Evolutionary conservation across 2,113 vertebrate genomes (phyloP).

Genomic region (Haemorhous mexicanus): DNA sequence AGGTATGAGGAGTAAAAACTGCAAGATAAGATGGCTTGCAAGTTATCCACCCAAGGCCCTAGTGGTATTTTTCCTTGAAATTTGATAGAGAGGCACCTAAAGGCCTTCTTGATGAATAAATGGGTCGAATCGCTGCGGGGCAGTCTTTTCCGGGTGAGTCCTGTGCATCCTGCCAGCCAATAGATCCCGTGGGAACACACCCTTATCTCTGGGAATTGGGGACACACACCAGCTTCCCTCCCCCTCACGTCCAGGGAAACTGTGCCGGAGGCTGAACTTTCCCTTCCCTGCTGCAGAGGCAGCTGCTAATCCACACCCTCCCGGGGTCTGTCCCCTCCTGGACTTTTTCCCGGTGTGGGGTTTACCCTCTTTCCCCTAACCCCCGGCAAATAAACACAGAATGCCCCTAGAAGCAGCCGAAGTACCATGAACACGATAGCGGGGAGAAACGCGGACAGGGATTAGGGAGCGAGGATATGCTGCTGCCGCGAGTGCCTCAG

Average conservation of each 20-base stretch:
- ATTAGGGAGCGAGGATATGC: neutral
- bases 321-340: neutral
- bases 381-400: neutral
- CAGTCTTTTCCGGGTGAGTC: neutral
- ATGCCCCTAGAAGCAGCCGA: neutral
- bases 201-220: neutral
- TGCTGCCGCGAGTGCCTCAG: neutral
- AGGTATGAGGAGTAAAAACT: neutral
- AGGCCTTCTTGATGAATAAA: conserved; percentile 41
- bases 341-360: neutral
- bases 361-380: neutral
- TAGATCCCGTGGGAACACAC: neutral
- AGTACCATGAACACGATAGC: fast-evolving
- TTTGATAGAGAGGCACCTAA: conserved; percentile 12
- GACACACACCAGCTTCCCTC: neutral
- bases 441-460: neutral
- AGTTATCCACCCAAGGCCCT: conserved; percentile 20
- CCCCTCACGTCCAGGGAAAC: neutral
- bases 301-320: neutral
- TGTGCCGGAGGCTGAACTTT: neutral
- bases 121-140: neutral
- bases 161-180: neutral
- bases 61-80: conserved; percentile 3
- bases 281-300: neutral
- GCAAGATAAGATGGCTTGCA: neutral